A percentile compares a stretch with the other conserved stretches of the same genome.
Conservation (phyloP, 2,888 invertebrate species). For the Listrodromus nycthemerus region DNA sequence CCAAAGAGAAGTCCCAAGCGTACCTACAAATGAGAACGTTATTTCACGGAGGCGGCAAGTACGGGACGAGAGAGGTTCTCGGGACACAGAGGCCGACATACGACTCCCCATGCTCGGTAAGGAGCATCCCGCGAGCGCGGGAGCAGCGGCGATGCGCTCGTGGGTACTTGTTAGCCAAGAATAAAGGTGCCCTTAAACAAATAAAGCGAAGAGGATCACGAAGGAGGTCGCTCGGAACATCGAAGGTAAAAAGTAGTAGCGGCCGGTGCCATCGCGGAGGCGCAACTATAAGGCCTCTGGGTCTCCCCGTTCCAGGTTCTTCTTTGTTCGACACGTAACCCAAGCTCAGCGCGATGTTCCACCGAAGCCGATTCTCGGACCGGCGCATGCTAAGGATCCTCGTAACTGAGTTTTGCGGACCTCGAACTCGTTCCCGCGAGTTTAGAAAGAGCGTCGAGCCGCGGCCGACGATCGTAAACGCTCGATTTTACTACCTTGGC, state of each 20-base stretch:
- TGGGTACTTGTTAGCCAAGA: slow-evolving; percentile 59
- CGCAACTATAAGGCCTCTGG: slow-evolving; percentile 35
- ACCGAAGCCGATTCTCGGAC: slow-evolving; percentile 21
- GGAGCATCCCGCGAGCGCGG: slow-evolving; percentile 25
- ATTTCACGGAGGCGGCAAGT: slow-evolving; percentile 35
- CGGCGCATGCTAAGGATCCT: slow-evolving; percentile 68
- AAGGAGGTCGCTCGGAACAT: slow-evolving; percentile 52
- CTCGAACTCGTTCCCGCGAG: slow-evolving; percentile 55
- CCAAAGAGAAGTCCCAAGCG: slow-evolving; percentile 20
- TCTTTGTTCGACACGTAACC: slow-evolving; percentile 74
- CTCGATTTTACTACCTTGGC: slow-evolving; percentile 74
- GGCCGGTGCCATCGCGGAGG: background rate
- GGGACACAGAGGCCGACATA: slow-evolving; percentile 39
- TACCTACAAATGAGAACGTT: slow-evolving; percentile 53
- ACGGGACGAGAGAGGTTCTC: slow-evolving; percentile 27
- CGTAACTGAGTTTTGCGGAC: slow-evolving; percentile 24
- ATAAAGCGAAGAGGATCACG: slow-evolving; percentile 56
- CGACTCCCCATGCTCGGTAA: slow-evolving; percentile 15
- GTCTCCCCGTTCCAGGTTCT: slow-evolving; percentile 47
- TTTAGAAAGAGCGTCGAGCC: slow-evolving; percentile 61
- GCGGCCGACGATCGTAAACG: slow-evolving; percentile 73
- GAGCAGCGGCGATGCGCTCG: slow-evolving; percentile 32
- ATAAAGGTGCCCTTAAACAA: slow-evolving; percentile 64
- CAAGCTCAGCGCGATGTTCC: slow-evolving; percentile 58
- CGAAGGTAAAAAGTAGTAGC: slow-evolving; percentile 29